Conservation (phyloP, 2,888 invertebrate genomes). For the Lymantria monacha region DNA sequence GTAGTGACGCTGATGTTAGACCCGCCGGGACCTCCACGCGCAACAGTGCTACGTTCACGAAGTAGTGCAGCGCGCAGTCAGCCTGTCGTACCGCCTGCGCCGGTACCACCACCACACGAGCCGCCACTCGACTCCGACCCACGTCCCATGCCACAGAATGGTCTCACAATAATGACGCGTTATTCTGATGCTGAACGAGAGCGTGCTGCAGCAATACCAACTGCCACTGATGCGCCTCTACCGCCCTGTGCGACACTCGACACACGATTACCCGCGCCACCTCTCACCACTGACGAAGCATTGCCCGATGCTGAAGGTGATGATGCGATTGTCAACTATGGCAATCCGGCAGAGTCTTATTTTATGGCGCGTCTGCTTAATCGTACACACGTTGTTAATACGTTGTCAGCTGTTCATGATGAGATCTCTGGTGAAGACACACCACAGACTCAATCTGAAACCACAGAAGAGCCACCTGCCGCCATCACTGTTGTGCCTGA, state of each 20-base stretch:
- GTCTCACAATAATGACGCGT: constrained; percentile 75
- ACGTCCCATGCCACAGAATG: constrained; percentile 62
- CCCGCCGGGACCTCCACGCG: constrained; percentile 91
- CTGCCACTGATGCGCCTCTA: constrained; percentile 40
- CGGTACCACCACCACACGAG: constrained; percentile 23
- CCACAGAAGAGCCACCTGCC: constrained; percentile 24
- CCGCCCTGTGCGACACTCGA: constrained; percentile 64
- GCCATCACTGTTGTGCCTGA: constrained; percentile 23
- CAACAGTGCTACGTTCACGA: constrained; percentile 81
- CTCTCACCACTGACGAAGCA: constrained; percentile 14
- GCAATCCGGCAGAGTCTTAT: constrained; percentile 74
- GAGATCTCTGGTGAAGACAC: constrained; percentile 46
- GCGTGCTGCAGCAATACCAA: constrained; percentile 14
- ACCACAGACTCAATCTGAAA: constrained; percentile 22
- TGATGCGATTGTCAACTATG: constrained; percentile 65
- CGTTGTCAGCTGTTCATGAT: constrained; percentile 64
- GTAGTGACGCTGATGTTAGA: constrained; percentile 95
- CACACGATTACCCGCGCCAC: constrained; percentile 50
- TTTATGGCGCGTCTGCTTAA: constrained; percentile 73
- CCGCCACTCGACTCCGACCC: constrained; percentile 24
- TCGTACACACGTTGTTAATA: constrained; percentile 64
- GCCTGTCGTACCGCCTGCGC: constrained; percentile 18
- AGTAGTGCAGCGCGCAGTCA: constrained; percentile 37
- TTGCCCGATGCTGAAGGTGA: constrained; percentile 38
- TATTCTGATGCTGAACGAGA: constrained; percentile 61